Evolutionary conservation across 1,140 invertebrate genomes (phyloP).

Genomic region (Drosophila lini): DNA sequence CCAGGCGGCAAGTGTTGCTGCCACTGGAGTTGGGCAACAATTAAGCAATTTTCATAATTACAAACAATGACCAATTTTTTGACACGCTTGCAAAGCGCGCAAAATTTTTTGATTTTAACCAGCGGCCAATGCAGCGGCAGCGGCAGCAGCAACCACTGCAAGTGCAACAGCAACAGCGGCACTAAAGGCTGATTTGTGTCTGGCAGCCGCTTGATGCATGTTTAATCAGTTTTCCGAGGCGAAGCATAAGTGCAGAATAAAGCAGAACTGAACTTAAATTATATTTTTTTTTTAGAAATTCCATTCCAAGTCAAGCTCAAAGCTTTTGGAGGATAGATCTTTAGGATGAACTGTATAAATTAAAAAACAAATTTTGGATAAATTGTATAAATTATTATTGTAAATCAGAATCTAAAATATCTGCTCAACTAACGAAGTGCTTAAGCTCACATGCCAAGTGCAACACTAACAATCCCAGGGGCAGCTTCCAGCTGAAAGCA

Average conservation of each 20-base stretch:
- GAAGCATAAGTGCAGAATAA: neutral
- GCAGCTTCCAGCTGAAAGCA: constrained; percentile 58
- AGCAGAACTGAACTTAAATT: constrained; percentile 6
- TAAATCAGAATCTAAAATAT: neutral
- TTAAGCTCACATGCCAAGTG: constrained; percentile 14
- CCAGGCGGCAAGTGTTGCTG: constrained; percentile 37
- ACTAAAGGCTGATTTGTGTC: constrained; percentile 48
- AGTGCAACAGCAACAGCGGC: constrained; percentile 28
- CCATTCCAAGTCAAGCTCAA: neutral
- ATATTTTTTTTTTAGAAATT: constrained; percentile 9
- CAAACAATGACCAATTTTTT: constrained; percentile 83
- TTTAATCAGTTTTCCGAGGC: constrained; percentile 52
- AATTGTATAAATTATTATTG: neutral
- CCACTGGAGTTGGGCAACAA: constrained; percentile 73
- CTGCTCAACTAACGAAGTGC: neutral
- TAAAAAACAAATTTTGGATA: neutral
- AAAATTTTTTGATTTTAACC: constrained; percentile 77
- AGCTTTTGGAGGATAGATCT: no score
- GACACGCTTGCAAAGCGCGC: constrained; percentile 79
- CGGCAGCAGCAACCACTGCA: constrained; percentile 3
- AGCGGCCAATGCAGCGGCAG: constrained; percentile 38
- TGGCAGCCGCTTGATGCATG: constrained; percentile 55
- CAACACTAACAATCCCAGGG: neutral
- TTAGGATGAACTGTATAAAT: neutral
- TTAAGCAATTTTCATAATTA: constrained; percentile 83